Conservation (phyloP, 2,113 vertebrate genomes). For the Trichomycterus rosablanca region DNA sequence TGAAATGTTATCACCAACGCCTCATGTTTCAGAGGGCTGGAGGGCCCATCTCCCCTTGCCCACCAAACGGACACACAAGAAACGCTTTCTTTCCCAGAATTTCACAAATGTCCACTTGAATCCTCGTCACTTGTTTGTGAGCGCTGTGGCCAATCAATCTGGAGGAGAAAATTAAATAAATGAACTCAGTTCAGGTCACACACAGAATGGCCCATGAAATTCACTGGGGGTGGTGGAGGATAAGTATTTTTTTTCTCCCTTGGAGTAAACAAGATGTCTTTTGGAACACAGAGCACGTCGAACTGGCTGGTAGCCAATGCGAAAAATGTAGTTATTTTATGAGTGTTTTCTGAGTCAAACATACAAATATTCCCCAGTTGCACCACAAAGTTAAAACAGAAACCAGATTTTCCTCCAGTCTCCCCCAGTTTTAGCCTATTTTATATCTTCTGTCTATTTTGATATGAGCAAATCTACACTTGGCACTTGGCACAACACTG, state of each 20-base stretch:
- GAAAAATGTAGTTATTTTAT: constrained; percentile 59
- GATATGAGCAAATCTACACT: background rate
- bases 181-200: constrained; percentile 37
- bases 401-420: constrained; percentile 17
- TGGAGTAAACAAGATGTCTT: constrained; percentile 42
- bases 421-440: background rate
- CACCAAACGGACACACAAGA: constrained; percentile 25
- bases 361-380: constrained; percentile 51
- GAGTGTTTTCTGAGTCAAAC: no score
- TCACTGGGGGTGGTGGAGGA: constrained; percentile 28
- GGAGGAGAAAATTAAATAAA: constrained; percentile 35
- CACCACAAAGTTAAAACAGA: constrained; percentile 36
- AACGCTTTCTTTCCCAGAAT: constrained; percentile 33
- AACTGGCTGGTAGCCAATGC: constrained; percentile 49
- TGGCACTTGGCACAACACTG: no score
- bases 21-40: constrained; percentile 36
- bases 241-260: constrained; percentile 12
- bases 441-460: background rate
- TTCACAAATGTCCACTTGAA: constrained; percentile 39
- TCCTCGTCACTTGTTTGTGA: constrained; percentile 33
- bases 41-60: constrained; percentile 45
- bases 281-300: constrained; percentile 49
- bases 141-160: constrained; percentile 33
- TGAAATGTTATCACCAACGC: constrained; percentile 47
- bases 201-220: constrained; percentile 43